phyloP scores from a whole-genome alignment of 92 coral and sea anemone species.

The Pocillopora meandrina region DNA sequence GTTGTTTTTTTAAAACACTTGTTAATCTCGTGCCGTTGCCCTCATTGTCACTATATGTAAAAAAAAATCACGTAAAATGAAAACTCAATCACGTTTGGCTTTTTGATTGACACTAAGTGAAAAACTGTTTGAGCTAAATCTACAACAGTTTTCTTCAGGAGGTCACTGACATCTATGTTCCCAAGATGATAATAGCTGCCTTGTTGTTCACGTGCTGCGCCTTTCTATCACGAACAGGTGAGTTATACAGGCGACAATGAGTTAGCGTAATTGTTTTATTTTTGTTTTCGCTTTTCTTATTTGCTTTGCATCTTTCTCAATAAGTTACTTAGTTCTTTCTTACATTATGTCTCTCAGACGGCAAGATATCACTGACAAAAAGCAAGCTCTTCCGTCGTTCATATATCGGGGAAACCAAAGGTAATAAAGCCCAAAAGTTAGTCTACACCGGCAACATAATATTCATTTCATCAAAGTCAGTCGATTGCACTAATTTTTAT shows the following conservation, averaged over 20 bases:
- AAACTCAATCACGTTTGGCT: no score
- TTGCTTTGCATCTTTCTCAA: background rate
- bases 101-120: background rate
- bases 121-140: background rate
- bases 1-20: no score
- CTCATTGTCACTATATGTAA: no score
- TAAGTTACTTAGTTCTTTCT: background rate
- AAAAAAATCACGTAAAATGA: no score
- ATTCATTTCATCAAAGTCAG: background rate
- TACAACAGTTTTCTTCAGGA: background rate
- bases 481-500: no score
- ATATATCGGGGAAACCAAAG: conserved; percentile 30
- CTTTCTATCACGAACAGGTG: conserved; percentile 1
- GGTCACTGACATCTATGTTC: background rate
- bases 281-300: background rate
- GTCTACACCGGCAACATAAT: background rate
- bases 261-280: background rate
- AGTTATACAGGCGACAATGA: no score
- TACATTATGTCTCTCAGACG: background rate
- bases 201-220: conserved; percentile 14
- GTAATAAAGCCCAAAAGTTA: background rate
- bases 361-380: background rate
- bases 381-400: conserved; percentile 31
- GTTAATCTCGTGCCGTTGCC: no score
- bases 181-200: background rate